Base-by-base conservation (phyloP, 2,888 invertebrate species). In the Mesochorus sp. region DNA sequence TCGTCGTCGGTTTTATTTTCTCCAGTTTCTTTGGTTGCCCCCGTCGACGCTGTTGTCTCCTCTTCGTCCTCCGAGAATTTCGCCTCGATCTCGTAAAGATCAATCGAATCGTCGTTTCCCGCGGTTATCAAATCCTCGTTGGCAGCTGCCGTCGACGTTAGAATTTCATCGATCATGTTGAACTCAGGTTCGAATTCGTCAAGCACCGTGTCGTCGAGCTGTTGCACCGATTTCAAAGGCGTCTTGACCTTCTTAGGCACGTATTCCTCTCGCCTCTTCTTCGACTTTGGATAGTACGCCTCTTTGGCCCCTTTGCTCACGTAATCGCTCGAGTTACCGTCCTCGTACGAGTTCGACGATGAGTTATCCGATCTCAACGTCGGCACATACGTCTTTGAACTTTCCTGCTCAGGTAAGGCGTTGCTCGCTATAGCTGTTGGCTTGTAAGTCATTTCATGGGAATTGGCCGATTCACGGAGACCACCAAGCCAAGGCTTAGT, bases 121-220 rank as follows among this genome's bases (percentile, higher is more conserved):
- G 42, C 26, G 5, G 24, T 10, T 14, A 34, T 10, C 21, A 28
- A 34, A 24, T 85, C 82, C 8, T 79, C 80, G 28, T 55, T 62
- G 3, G 81, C 34, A 5, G 68, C 42, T 14, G 81, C 77, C 14
- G 80, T 62, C 28, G 85, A 77, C 39, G 82, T 85, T 2, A 92
- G 83, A 61, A 92, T 90, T 71, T 92, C 91, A 81, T 92, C 91
- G 53, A 92, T 90, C 71, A 91, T 84, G 74, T 91, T 90, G 81
- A 91, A 91, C 59, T 91, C 92, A 6, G 84, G 85, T 2, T 89
- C 85, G 51, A 92, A 87, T 62, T 90, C 89, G 78, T 91, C 91
- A 62, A 91, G 85, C 55, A 90, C 83, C 34, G 89, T 88, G 19
- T 91, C 84, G 0, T 84, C 87, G 42, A 86, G 53, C 53, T 76